phyloP scores from a whole-genome alignment of 64 coral and sea anemone genomes.

The Exaiptasia diaphana region DNA sequence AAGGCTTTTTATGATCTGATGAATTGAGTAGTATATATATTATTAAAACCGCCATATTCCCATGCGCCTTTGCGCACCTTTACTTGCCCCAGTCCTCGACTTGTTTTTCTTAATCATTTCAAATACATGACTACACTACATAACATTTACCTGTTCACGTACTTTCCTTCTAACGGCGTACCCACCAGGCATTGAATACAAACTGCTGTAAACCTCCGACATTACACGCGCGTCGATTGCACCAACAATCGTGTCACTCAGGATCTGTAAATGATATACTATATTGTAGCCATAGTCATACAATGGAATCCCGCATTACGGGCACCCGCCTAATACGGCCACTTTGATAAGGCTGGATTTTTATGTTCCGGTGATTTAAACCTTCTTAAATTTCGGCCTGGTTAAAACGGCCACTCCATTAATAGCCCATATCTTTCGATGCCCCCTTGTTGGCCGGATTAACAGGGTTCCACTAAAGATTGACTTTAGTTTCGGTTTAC shows the following conservation, averaged over 20 bases:
- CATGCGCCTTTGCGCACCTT: too few relatives aligned
- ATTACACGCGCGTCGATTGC: conserved; percentile 65
- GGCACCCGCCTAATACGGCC: too few relatives aligned
- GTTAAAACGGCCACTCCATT: too few relatives aligned
- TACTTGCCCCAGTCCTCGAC: too few relatives aligned
- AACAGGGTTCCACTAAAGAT: too few relatives aligned
- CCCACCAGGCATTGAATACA: conserved; percentile 48
- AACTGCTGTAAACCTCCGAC: conserved; percentile 44
- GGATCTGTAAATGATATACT: conserved; percentile 23
- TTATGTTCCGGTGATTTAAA: too few relatives aligned
- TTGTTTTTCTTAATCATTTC: not conserved
- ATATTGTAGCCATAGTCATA: not conserved
- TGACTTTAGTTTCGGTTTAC: too few relatives aligned
- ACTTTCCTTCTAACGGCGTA: conserved; percentile 82
- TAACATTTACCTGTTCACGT: conserved; percentile 75
- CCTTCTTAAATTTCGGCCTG: too few relatives aligned
- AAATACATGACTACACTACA: not conserved
- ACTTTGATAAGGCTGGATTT: too few relatives aligned
- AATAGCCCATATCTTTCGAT: too few relatives aligned
- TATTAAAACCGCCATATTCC: not conserved
- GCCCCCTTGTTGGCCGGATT: too few relatives aligned
- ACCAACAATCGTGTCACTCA: conserved; percentile 64
- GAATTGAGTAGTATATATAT: not conserved
- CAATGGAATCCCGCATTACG: not conserved
- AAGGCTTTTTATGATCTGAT: conserved; percentile 77